Percentiles rank a stretch among this genome's conserved stretches.
Conservation (phyloP, 2,888 invertebrate species). For the Bellardia bayeri region DNA sequence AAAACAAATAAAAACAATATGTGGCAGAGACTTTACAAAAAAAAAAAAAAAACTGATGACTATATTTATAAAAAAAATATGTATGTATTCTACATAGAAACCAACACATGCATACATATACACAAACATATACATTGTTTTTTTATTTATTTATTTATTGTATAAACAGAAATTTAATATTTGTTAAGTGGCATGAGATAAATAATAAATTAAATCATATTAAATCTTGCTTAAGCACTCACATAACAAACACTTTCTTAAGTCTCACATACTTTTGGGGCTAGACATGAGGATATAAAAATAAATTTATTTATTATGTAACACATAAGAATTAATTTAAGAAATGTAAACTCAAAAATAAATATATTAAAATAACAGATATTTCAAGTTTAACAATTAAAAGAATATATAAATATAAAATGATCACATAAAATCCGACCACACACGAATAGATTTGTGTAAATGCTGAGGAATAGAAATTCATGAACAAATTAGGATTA, state of each 20-base stretch:
- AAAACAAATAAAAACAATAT: slow-evolving; percentile 31
- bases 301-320: slow-evolving; percentile 9
- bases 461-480: no score
- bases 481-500: no score
- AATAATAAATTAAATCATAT: slow-evolving; percentile 48
- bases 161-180: slow-evolving; percentile 33
- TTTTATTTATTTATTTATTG: neutral
- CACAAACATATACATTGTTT: no score
- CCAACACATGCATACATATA: no score
- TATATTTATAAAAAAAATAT: neutral
- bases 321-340: neutral
- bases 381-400: no score
- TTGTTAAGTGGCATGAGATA: slow-evolving; percentile 44
- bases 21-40: neutral
- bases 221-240: neutral
- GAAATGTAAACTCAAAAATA: no score
- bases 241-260: slow-evolving; percentile 1
- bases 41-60: neutral
- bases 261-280: slow-evolving; percentile 26
- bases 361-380: no score
- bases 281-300: neutral
- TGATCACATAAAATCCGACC: no score
- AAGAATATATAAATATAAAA: no score
- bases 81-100: no score
- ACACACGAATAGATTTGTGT: no score